A percentile compares a stretch with the other conserved stretches of the same genome.
phyloP scores from a whole-genome alignment of 2,888 invertebrate genomes.

The Ochropleura plecta region DNA sequence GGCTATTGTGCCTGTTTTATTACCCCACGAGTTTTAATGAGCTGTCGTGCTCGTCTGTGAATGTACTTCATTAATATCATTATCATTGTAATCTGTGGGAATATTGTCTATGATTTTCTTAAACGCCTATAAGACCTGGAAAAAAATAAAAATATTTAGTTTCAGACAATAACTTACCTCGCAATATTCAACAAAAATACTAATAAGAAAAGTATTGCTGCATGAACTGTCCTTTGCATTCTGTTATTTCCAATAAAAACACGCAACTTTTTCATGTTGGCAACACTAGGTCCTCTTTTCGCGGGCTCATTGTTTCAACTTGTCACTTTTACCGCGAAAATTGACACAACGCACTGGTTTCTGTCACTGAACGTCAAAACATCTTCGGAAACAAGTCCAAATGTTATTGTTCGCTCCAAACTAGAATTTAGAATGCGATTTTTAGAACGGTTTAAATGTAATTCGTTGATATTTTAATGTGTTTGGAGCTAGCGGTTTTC shows the following conservation, averaged over 20 bases:
- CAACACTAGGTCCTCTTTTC: conserved; percentile 84
- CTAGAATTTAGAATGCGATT: conserved; percentile 44
- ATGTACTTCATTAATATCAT: conserved; percentile 48
- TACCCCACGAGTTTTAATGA: conserved; percentile 55
- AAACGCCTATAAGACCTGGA: neutral
- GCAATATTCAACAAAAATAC: conserved; percentile 83
- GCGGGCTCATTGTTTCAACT: conserved; percentile 83
- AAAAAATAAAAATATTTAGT: conserved; percentile 29
- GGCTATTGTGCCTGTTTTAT: conserved; percentile 61
- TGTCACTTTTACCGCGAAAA: conserved; percentile 77
- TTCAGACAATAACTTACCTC: conserved; percentile 78
- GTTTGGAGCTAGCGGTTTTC: conserved; percentile 37
- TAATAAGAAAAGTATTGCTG: conserved; percentile 81
- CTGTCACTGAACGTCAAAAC: conserved; percentile 65
- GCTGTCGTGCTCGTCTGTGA: conserved; percentile 47
- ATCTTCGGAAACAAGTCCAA: conserved; percentile 46
- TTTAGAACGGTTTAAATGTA: conserved; percentile 30
- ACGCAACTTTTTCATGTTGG: conserved; percentile 86
- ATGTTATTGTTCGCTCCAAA: conserved; percentile 48
- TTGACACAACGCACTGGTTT: conserved; percentile 70
- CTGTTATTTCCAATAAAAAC: conserved; percentile 79
- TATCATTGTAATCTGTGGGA: conserved; percentile 26
- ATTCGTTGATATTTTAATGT: conserved; percentile 39
- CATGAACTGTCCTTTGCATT: conserved; percentile 83
- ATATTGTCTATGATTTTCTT: conserved; percentile 11